A percentile compares a stretch with the other conserved stretches of the same genome.
These are phyloP conservation scores for Caenorhabditis sp. DNA, from an alignment of 2,888 invertebrate genomes.

Conservation along the genomic window DNA sequence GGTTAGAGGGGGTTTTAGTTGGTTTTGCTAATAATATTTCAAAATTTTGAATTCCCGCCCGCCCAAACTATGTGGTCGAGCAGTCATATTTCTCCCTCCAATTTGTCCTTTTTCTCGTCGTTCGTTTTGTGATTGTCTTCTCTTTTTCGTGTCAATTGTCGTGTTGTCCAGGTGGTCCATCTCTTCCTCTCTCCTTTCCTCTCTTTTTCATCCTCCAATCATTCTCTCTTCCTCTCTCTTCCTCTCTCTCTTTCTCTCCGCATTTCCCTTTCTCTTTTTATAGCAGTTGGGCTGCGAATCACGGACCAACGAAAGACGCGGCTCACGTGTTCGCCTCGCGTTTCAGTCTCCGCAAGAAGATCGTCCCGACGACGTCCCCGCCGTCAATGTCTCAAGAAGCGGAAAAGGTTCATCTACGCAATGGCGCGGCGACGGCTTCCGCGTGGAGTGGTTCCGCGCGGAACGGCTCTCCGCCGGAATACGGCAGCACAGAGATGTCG, in stretches of 20 bases:
- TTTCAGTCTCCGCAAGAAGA: constrained; percentile 51
- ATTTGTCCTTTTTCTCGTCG: neutral
- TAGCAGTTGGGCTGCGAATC: constrained; percentile 60
- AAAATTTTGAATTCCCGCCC: too few relatives aligned
- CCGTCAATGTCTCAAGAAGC: neutral
- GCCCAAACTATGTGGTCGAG: too few relatives aligned
- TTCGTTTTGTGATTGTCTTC: neutral
- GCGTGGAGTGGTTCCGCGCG: neutral
- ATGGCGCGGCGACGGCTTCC: neutral
- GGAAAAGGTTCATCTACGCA: constrained; percentile 18
- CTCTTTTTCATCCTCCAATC: neutral
- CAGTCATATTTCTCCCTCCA: too few relatives aligned
- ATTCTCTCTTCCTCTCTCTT: constrained; percentile 22
- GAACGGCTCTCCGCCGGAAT: constrained; percentile 40
- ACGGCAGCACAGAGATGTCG: constrained; percentile 68
- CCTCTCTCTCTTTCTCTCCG: constrained; percentile 13
- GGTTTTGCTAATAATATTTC: too few relatives aligned
- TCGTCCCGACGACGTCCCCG: constrained; percentile 27
- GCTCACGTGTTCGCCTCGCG: constrained; percentile 50
- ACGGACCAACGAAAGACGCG: constrained; percentile 54
- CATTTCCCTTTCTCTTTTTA: constrained; percentile 10
- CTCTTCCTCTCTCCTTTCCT: constrained; percentile 3
- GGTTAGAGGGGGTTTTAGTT: too few relatives aligned
- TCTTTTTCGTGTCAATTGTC: neutral
- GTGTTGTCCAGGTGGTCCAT: constrained; percentile 59